Evolutionary conservation across 2,113 vertebrate genomes (phyloP).

Genomic region (Megalops atlanticus): DNA sequence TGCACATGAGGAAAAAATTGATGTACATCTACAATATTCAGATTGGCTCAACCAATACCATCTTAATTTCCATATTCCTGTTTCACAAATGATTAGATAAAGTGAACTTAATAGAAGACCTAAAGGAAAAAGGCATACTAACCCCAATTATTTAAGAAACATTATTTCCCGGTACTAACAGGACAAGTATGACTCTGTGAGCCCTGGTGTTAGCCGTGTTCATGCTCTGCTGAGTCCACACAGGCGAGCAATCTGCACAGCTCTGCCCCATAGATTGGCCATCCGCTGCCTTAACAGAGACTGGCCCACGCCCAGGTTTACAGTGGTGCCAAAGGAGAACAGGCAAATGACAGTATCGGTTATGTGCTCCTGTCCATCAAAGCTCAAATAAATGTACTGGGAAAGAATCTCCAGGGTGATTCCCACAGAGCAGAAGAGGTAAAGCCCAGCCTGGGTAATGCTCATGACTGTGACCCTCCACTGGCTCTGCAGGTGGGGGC

Average conservation of each 20-base stretch:
- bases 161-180: background rate
- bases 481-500: constrained; percentile 3
- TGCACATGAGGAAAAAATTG: no score
- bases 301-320: background rate
- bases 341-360: background rate
- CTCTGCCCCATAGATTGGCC: background rate
- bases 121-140: no score
- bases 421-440: background rate
- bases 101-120: no score
- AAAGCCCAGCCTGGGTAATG: background rate
- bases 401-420: background rate
- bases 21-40: no score
- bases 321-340: background rate
- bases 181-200: background rate
- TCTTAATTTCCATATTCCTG: no score
- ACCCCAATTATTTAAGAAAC: no score
- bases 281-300: background rate
- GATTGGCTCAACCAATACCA: no score
- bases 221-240: background rate
- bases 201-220: background rate
- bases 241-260: background rate
- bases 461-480: background rate
- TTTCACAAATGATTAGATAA: no score
- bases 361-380: background rate
- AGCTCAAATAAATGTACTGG: background rate